phyloP scores from a whole-genome alignment of 1,140 invertebrate species.

The Watersipora subatra region DNA sequence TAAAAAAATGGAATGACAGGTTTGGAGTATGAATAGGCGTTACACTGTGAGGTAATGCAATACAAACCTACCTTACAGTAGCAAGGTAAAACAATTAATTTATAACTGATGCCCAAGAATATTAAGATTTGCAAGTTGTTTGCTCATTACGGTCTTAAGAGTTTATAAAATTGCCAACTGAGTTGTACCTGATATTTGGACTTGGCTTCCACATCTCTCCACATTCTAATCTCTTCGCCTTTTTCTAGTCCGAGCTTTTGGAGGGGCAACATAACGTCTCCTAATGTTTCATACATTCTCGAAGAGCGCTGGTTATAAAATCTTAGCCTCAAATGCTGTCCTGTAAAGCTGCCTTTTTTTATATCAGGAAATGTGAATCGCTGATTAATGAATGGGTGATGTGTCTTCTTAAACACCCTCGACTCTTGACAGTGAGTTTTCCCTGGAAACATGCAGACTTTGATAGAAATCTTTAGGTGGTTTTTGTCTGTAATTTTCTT shows the following conservation, averaged over 20 bases:
- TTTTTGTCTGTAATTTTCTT: constrained; percentile 19
- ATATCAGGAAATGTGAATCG: constrained; percentile 27
- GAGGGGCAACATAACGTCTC: constrained; percentile 24
- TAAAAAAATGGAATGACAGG: no score
- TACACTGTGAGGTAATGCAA: no score
- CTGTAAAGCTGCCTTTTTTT: constrained; percentile 20
- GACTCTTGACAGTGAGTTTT: constrained; percentile 30
- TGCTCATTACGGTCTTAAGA: no score
- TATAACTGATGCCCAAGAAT: no score
- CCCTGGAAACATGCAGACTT: constrained; percentile 28
- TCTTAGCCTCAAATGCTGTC: constrained; percentile 24
- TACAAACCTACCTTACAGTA: no score
- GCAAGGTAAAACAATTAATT: no score
- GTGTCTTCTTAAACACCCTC: constrained; percentile 23
- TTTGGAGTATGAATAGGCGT: no score
- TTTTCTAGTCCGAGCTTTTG: constrained; percentile 24
- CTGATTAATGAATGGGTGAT: constrained; percentile 26
- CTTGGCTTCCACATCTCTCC: constrained; percentile 28
- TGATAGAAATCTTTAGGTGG: constrained; percentile 19
- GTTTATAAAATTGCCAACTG: no score
- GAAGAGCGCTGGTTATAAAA: constrained; percentile 25
- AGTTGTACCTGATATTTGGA: constrained; percentile 23
- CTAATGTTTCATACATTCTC: constrained; percentile 25
- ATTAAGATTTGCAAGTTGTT: no score
- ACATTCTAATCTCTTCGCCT: constrained; percentile 28